Evolutionary conservation across 1,140 invertebrate species (phyloP), one percentile per base, ranked within the genome.

Genomic region (Hydropsyche tenuis): DNA sequence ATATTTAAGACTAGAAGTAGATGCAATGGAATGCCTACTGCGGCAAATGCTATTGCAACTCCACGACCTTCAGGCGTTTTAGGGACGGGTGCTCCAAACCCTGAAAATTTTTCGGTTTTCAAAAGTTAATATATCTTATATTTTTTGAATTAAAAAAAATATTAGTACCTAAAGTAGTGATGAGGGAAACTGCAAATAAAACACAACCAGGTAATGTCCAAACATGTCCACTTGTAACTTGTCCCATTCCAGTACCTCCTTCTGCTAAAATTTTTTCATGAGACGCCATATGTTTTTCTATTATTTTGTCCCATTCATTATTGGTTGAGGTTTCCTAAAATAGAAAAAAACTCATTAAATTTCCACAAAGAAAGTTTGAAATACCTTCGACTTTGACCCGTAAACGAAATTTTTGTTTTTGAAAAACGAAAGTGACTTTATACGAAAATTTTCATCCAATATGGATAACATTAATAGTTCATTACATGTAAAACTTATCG

Each of bases 121-220:
- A n/a, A n/a, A n/a, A n/a, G n/a, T n/a, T n/a, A n/a, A n/a, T n/a
- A n/a, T n/a, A n/a, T n/a, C n/a, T n/a, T n/a, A 45, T 45, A 45
- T 45, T 45, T n/a, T n/a, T n/a, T n/a, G n/a, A n/a, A 25, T 27
- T 30, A 45, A 43, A 11, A 20, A 66, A 30, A 14, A 64, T 3
- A 30, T 14, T 76, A 79, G 80, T 80, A 88, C 88, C 88, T 23
- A 89, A 79, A n/a, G 88, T 89, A 2, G 88, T 89, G 20, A 90
- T 80, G 16, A 90, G 79, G 0, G 88, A 88, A 20, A 89, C 84
- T 2, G 87, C 84, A 77, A 89, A 89, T 9, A 90, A 80, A 11
- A 89, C 75, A 75, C 87, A 89, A n/a, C 89, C 89, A 0, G 88
- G 84, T 79, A 88, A 89, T 0, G 87, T 88, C 88, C 88, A 90